phyloP scores from a whole-genome alignment of 2,888 invertebrate species.

The Petrolisthes manimaculis region DNA sequence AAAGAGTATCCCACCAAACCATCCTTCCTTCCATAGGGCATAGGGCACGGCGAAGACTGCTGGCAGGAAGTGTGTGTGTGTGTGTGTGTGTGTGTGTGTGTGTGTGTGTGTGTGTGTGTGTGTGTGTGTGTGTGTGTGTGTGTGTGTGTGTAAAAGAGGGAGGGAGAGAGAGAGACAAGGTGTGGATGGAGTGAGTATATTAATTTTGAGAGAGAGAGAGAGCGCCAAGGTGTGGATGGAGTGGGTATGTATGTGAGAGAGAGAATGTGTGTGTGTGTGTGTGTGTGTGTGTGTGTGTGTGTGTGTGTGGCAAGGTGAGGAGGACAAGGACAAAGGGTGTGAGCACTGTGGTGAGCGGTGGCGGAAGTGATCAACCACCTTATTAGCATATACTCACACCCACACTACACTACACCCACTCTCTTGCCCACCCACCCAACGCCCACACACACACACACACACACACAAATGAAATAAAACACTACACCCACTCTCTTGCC shows the following conservation, averaged over 20 bases:
- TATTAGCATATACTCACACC: constrained; percentile 43
- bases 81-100: no score
- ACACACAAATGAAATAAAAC: neutral
- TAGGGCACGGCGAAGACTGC: no score
- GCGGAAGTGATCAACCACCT: constrained; percentile 52
- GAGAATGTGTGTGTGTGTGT: no score
- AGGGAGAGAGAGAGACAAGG: neutral
- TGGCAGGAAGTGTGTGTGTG: no score
- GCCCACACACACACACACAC: constrained; percentile 6
- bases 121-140: neutral
- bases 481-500: neutral
- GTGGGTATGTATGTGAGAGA: no score
- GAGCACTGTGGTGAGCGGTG: constrained; percentile 17
- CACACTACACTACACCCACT: constrained; percentile 22
- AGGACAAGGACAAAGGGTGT: constrained; percentile 6
- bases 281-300: no score
- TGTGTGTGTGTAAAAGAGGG: neutral
- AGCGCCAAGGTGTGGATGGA: no score
- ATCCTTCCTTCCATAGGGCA: no score
- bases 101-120: constrained; percentile 1
- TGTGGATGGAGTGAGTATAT: no score
- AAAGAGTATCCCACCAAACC: no score
- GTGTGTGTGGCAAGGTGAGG: no score
- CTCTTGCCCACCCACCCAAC: constrained; percentile 12
- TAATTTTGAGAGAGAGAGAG: no score